Conservation (phyloP, 1,140 invertebrate species). For the Dendroctonus valens region DNA sequence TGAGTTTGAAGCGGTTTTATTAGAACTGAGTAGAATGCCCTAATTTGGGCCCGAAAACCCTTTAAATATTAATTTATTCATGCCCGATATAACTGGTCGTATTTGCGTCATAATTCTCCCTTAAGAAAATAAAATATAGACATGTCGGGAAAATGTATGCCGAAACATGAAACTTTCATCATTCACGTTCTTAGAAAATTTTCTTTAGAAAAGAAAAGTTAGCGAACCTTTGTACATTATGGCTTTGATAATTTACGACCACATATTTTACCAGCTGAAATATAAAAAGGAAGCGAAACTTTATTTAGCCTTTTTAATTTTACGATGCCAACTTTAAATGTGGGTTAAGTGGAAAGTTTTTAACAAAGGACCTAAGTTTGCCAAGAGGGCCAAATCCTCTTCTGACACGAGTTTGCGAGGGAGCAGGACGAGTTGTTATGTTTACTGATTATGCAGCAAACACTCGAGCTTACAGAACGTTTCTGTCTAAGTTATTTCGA, state of each 20-base stretch:
- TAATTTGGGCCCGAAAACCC: too few species aligned
- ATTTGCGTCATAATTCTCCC: too few species aligned
- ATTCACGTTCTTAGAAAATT: constrained; percentile 6
- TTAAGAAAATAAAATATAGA: too few species aligned
- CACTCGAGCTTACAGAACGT: too few species aligned
- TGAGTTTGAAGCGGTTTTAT: too few species aligned
- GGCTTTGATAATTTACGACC: constrained; percentile 27
- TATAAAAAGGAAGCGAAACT: constrained; percentile 19
- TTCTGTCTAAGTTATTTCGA: too few species aligned
- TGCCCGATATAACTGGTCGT: too few species aligned
- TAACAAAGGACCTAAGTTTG: constrained; percentile 9
- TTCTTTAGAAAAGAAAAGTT: constrained; percentile 22
- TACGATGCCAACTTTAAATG: constrained; percentile 25
- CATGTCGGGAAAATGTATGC: constrained; percentile 2
- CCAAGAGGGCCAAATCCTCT: neutral
- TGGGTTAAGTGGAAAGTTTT: constrained; percentile 24
- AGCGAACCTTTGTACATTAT: constrained; percentile 23
- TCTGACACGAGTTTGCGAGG: neutral
- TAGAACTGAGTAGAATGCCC: too few species aligned
- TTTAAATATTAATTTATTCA: too few species aligned
- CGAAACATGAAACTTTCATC: constrained; percentile 6
- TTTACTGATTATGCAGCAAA: too few species aligned
- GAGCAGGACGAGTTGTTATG: neutral
- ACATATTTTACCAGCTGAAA: constrained; percentile 25
- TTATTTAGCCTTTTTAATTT: constrained; percentile 15